Conservation (phyloP, 2,797 vertebrate genomes). For the Phoebastria nigripes region DNA sequence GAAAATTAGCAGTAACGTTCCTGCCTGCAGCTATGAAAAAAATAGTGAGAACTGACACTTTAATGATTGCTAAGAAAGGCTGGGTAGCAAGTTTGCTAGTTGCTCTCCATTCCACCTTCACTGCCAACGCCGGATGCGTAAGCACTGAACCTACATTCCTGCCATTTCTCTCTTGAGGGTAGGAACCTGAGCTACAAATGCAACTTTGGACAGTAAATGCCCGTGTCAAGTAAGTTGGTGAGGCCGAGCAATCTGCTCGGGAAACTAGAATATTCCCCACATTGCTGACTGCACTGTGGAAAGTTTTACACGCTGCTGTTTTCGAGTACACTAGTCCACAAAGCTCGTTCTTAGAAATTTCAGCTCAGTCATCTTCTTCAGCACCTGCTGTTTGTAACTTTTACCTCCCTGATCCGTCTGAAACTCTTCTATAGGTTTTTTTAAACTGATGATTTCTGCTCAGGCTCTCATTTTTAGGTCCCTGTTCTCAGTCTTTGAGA, state of each 20-base stretch:
- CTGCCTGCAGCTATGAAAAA: slow-evolving; percentile 41
- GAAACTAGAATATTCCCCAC: not conserved
- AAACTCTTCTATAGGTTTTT: not conserved
- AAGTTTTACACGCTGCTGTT: not conserved
- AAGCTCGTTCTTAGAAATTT: not conserved
- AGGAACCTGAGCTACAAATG: not conserved
- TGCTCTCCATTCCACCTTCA: slow-evolving; percentile 39
- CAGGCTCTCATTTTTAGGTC: not conserved
- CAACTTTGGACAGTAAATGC: not conserved
- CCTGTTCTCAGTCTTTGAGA: not conserved
- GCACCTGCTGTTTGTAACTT: not conserved
- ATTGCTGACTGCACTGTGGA: not conserved
- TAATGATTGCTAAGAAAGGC: slow-evolving; percentile 49
- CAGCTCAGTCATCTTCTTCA: not conserved
- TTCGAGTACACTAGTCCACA: not conserved
- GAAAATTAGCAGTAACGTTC: slow-evolving; percentile 56
- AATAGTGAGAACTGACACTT: slow-evolving; percentile 44
- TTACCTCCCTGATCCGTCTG: not conserved
- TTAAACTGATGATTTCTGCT: not conserved
- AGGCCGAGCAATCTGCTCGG: not conserved
- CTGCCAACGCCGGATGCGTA: not conserved
- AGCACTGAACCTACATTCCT: not conserved
- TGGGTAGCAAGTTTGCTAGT: not conserved
- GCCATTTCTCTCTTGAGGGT: not conserved
- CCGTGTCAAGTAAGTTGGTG: not conserved